Evolutionary conservation across 1,140 invertebrate species (phyloP).

Genomic region (Venustaconcha ellipsiformis): DNA sequence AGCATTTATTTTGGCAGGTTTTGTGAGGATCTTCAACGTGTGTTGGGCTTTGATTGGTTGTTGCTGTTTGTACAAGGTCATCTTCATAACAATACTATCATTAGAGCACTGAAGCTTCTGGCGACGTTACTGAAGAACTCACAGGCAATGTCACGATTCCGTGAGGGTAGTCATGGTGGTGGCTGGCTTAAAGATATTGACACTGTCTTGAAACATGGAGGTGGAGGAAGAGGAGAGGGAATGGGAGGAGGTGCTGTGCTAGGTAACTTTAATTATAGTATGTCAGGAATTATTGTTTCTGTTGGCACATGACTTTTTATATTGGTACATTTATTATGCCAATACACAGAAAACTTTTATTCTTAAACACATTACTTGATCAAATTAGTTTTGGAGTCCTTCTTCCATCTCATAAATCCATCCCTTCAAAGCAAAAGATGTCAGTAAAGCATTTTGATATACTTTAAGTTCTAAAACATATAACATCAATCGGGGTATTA

Average conservation of each 20-base stretch:
- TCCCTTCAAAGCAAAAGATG: too few species aligned
- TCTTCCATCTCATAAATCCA: too few species aligned
- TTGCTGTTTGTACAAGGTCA: conserved; percentile 92
- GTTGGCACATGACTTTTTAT: too few species aligned
- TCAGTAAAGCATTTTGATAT: too few species aligned
- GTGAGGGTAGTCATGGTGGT: conserved; percentile 88
- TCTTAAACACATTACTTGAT: too few species aligned
- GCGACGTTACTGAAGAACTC: conserved; percentile 85
- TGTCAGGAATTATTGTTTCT: too few species aligned
- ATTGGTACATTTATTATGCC: too few species aligned
- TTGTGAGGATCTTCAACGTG: conserved; percentile 89
- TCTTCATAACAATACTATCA: conserved; percentile 88
- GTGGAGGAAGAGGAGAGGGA: conserved; percentile 6
- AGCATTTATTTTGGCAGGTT: conserved; percentile 70
- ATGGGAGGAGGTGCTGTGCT: neutral
- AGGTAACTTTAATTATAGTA: too few species aligned
- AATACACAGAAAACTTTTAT: too few species aligned
- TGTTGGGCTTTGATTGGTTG: conserved; percentile 97
- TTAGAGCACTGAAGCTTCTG: conserved; percentile 89
- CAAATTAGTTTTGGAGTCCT: too few species aligned
- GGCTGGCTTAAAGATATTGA: conserved; percentile 94
- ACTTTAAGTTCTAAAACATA: too few species aligned
- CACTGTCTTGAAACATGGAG: conserved; percentile 79
- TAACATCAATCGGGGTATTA: too few species aligned
- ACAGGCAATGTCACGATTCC: conserved; percentile 76